Conservation (phyloP, 2,888 invertebrate species). For the Pogonocherus hispidulus region DNA sequence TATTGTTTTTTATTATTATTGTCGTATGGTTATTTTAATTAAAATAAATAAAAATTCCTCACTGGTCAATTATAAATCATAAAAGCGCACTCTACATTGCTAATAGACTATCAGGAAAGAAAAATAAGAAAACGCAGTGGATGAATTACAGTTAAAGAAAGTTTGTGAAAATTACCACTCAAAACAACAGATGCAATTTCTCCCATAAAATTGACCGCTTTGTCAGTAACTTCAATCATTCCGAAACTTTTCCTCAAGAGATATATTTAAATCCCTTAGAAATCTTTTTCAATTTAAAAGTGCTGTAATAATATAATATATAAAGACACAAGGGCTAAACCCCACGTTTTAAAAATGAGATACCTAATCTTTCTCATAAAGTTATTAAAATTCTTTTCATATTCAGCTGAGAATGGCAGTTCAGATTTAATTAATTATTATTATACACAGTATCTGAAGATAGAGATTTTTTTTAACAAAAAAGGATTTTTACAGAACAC, state of each 20-base stretch:
- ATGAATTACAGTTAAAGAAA: too few species aligned
- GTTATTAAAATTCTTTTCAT: neutral
- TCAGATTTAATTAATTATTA: neutral
- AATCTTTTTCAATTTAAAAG: slow-evolving; percentile 20
- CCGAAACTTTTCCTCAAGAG: slow-evolving; percentile 3
- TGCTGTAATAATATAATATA: neutral
- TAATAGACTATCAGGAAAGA: too few species aligned
- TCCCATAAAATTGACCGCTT: slow-evolving; percentile 14
- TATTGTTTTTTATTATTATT: neutral
- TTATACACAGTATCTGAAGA: neutral
- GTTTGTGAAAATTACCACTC: neutral
- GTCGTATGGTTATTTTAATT: neutral
- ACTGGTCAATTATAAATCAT: too few species aligned
- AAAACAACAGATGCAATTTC: slow-evolving; percentile 17
- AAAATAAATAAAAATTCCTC: too few species aligned
- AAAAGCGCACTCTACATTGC: too few species aligned
- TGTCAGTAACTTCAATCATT: slow-evolving; percentile 17
- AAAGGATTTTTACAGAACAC: too few species aligned
- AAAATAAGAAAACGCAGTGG: too few species aligned
- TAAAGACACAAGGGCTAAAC: slow-evolving; percentile 5
- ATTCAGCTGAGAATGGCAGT: neutral
- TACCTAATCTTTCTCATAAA: slow-evolving; percentile 5
- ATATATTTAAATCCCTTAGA: slow-evolving; percentile 24
- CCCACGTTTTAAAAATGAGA: slow-evolving; percentile 2
- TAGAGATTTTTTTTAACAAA: too few species aligned